Percentiles rank a stretch among this genome's conserved stretches.
phyloP scores from a whole-genome alignment of 2,888 invertebrate genomes.

The Apamea monoglypha region DNA sequence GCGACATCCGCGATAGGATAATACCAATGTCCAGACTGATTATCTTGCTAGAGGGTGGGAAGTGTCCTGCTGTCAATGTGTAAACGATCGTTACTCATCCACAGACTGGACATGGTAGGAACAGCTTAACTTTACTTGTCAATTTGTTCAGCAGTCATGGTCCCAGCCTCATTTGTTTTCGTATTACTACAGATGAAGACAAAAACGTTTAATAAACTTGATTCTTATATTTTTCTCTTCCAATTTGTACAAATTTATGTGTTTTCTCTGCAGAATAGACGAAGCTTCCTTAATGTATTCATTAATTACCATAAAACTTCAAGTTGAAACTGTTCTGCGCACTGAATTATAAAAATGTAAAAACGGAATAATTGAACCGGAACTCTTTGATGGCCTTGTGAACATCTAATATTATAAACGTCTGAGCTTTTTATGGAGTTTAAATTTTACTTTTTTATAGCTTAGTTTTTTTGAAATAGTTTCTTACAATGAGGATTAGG shows the following conservation, averaged over 20 bases:
- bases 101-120: background rate
- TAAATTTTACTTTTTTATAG: slow-evolving; percentile 5
- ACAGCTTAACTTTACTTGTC: background rate
- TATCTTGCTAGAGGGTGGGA: background rate
- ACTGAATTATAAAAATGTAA: slow-evolving; percentile 57
- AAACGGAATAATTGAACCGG: slow-evolving; percentile 42
- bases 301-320: slow-evolving; percentile 57
- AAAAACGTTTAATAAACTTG: slow-evolving; percentile 8
- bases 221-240: slow-evolving; percentile 1
- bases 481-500: background rate
- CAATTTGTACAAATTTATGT: slow-evolving; percentile 43
- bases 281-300: slow-evolving; percentile 57
- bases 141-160: background rate
- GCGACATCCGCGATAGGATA: background rate
- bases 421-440: slow-evolving; percentile 12
- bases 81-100: background rate
- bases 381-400: slow-evolving; percentile 31
- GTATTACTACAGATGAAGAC: slow-evolving; percentile 5
- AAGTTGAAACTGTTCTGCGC: slow-evolving; percentile 40
- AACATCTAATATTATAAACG: slow-evolving; percentile 41
- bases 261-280: slow-evolving; percentile 17
- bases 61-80: background rate
- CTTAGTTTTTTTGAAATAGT: background rate
- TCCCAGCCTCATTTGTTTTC: slow-evolving; percentile 7
- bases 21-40: background rate